These are phyloP conservation scores for Hofmannophila pseudospretella DNA, from an alignment of 2,888 invertebrate genomes.

Conservation along the genomic window DNA sequence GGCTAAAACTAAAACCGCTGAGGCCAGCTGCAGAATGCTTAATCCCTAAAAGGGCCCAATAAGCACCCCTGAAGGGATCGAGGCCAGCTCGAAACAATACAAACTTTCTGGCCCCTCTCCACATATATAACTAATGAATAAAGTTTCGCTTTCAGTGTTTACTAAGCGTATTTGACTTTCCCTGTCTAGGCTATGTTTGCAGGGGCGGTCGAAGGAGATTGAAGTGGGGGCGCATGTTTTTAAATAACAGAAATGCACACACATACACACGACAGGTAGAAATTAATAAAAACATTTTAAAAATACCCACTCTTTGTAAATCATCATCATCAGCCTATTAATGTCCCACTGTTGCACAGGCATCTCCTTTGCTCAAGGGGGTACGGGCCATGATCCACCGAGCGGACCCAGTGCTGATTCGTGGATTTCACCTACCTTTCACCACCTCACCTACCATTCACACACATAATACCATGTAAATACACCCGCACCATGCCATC, in stretches of 20 bases:
- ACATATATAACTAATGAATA: conserved; percentile 51
- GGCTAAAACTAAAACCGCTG: neutral
- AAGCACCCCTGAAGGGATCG: conserved; percentile 2
- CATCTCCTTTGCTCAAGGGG: too few relatives aligned
- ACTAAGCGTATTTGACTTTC: conserved; percentile 37
- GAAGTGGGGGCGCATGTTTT: neutral
- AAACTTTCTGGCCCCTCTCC: conserved; percentile 27
- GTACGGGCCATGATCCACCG: too few relatives aligned
- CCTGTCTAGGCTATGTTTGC: conserved; percentile 16
- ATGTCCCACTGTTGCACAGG: too few relatives aligned
- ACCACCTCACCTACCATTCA: too few relatives aligned
- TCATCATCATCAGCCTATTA: too few relatives aligned
- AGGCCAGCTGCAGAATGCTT: conserved; percentile 5
- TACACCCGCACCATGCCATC: too few relatives aligned
- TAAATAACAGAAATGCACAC: neutral
- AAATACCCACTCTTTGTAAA: too few relatives aligned
- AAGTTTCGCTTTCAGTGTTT: conserved; percentile 43
- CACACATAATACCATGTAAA: too few relatives aligned
- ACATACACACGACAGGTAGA: too few relatives aligned
- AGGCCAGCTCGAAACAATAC: conserved; percentile 23
- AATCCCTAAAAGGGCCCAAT: conserved; percentile 5
- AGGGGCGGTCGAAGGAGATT: neutral
- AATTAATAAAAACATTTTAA: too few relatives aligned
- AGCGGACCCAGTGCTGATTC: too few relatives aligned
- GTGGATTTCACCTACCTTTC: too few relatives aligned